phyloP scores from a whole-genome alignment of 2,113 vertebrate species.

The Osmerus eperlanus region DNA sequence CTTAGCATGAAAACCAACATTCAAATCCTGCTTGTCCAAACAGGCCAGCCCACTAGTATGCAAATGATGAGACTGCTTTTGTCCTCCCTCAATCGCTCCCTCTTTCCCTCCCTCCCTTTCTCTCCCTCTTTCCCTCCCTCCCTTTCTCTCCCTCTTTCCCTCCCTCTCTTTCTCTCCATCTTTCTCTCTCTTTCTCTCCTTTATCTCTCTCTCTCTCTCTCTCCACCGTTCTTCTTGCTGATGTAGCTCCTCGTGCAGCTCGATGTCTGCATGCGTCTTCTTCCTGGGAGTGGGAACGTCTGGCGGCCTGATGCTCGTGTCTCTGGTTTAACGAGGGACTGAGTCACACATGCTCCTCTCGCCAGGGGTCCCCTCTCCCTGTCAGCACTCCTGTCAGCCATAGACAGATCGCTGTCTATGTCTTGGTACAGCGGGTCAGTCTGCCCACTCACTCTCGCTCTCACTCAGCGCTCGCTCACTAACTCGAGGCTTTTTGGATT shows the following conservation, averaged over 20 bases:
- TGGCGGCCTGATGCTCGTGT: not conserved
- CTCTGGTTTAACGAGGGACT: not conserved
- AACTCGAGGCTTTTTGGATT: constrained; percentile 53
- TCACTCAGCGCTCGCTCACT: constrained; percentile 59
- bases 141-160: not conserved
- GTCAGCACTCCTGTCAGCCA: too few species aligned
- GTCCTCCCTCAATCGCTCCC: constrained; percentile 20
- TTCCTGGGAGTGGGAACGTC: not conserved
- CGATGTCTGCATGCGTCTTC: too few species aligned
- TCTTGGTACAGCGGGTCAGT: constrained; percentile 50
- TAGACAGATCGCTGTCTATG: constrained; percentile 61
- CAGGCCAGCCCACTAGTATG: constrained; percentile 48
- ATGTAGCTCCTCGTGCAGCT: too few species aligned
- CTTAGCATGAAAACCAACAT: constrained; percentile 51
- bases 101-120: too few species aligned
- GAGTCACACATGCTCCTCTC: constrained; percentile 2
- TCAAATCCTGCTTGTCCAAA: constrained; percentile 60
- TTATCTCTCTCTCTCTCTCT: constrained; percentile 6
- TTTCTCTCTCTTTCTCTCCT: constrained; percentile 23
- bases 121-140: too few species aligned
- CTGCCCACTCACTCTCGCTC: too few species aligned
- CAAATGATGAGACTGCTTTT: constrained; percentile 50
- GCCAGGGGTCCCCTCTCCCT: constrained; percentile 8
- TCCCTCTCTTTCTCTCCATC: constrained; percentile 18
- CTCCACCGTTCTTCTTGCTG: too few species aligned